These are phyloP conservation scores for Epinephelus lanceolatus DNA, from an alignment of 2,113 vertebrate genomes.

Conservation along the genomic window DNA sequence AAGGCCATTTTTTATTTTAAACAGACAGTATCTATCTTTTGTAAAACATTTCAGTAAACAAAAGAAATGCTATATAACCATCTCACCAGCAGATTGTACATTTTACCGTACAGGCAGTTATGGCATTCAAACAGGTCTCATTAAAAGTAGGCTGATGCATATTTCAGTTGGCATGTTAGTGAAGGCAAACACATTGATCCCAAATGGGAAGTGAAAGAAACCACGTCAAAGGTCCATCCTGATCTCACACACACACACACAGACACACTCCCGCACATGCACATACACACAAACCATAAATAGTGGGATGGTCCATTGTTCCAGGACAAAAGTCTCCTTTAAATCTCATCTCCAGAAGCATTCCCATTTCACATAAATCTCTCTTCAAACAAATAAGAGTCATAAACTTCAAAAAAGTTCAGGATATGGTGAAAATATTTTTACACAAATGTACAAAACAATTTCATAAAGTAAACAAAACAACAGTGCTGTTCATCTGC, in stretches of 20 bases:
- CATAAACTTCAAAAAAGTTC: background rate
- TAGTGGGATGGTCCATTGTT: conserved; percentile 33
- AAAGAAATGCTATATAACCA: conserved; percentile 40
- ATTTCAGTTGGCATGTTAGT: conserved; percentile 58
- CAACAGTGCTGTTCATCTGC: conserved; percentile 11
- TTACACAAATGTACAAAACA: conserved; percentile 47
- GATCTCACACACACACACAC: background rate
- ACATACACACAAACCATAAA: conserved; percentile 40
- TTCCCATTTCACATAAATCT: conserved; percentile 21
- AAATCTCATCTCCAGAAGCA: conserved; percentile 10
- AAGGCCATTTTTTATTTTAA: conserved; percentile 7
- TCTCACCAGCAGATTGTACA: conserved; percentile 38
- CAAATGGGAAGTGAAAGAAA: background rate
- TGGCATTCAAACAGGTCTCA: conserved; percentile 55
- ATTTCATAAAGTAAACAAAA: conserved; percentile 25
- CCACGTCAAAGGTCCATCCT: background rate
- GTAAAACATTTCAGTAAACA: conserved; percentile 27
- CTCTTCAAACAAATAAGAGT: conserved; percentile 35
- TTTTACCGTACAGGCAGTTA: conserved; percentile 59
- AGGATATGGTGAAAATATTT: conserved; percentile 8
- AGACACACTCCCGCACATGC: background rate
- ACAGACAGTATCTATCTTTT: conserved; percentile 32
- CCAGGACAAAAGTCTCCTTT: conserved; percentile 8
- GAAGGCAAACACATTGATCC: conserved; percentile 44
- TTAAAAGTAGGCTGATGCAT: conserved; percentile 34